Evolutionary conservation across 2,888 invertebrate genomes (phyloP).

Genomic region (Dimorphilus gyrociliatus): DNA sequence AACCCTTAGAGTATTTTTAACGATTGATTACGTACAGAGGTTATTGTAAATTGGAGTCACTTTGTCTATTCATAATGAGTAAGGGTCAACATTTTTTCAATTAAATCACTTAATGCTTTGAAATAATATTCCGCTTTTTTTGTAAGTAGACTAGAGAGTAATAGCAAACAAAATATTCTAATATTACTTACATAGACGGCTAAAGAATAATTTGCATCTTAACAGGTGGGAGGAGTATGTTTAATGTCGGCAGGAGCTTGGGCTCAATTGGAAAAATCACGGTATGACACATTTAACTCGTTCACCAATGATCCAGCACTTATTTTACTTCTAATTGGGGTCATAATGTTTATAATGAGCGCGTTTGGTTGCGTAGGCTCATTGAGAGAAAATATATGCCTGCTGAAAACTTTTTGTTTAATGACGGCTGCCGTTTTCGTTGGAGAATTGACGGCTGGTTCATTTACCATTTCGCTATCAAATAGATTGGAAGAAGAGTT

Average conservation of each 20-base stretch:
- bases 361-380: slow-evolving; percentile 15
- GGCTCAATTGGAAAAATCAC: slow-evolving; percentile 10
- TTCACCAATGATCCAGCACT: slow-evolving; percentile 13
- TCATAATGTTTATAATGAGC: slow-evolving; percentile 14
- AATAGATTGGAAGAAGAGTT: slow-evolving; percentile 8
- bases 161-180: not conserved
- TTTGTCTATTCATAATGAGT: not conserved
- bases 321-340: slow-evolving; percentile 13
- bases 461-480: slow-evolving; percentile 10
- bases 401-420: slow-evolving; percentile 14
- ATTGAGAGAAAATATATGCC: slow-evolving; percentile 12
- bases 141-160: not conserved
- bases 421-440: slow-evolving; percentile 9
- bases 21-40: no score
- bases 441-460: slow-evolving; percentile 10
- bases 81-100: not conserved
- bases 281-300: slow-evolving; percentile 10
- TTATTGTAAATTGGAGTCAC: no score
- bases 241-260: slow-evolving; percentile 14
- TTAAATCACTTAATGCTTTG: not conserved
- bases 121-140: not conserved
- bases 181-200: not conserved
- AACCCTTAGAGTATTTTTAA: no score
- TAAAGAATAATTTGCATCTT: slow-evolving; percentile 1
- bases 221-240: slow-evolving; percentile 13